Evolutionary conservation across 2,113 vertebrate genomes (phyloP).

Genomic region (Myxocyprinus asiaticus): DNA sequence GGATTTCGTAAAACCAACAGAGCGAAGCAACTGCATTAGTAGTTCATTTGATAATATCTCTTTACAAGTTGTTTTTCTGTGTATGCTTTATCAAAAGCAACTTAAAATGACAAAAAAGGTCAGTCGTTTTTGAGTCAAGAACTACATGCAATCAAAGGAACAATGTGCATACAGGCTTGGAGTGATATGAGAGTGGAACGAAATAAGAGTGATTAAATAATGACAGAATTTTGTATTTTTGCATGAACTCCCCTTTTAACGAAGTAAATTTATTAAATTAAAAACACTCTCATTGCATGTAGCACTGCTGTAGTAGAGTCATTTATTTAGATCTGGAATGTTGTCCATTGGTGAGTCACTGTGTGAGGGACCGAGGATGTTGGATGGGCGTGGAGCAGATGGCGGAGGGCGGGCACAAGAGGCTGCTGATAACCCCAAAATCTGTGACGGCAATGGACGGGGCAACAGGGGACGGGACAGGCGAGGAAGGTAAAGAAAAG

Average conservation of each 20-base stretch:
- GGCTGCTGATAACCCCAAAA: slow-evolving; percentile 80
- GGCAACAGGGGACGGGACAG: slow-evolving; percentile 58
- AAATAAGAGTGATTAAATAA: too few relatives aligned
- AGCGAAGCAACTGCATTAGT: background rate
- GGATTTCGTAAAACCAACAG: background rate
- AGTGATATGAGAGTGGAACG: too few relatives aligned
- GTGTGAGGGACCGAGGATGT: slow-evolving; percentile 77
- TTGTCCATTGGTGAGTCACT: slow-evolving; percentile 68
- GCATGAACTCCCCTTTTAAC: too few relatives aligned
- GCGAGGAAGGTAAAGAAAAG: slow-evolving; percentile 58
- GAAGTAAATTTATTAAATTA: background rate
- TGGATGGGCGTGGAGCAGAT: slow-evolving; percentile 70
- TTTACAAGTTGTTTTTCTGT: too few relatives aligned
- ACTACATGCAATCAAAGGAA: background rate
- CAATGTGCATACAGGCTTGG: background rate
- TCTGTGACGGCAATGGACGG: slow-evolving; percentile 75
- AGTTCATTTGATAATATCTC: background rate
- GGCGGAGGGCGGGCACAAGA: slow-evolving; percentile 73
- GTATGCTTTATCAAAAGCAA: background rate
- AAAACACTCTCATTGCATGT: slow-evolving; percentile 26
- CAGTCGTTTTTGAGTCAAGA: background rate
- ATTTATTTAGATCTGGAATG: slow-evolving; percentile 30
- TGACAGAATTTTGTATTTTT: too few relatives aligned
- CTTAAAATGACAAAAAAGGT: background rate
- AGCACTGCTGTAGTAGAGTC: slow-evolving; percentile 54